A percentile compares a stretch with the other conserved stretches of the same genome.
phyloP scores from a whole-genome alignment of 2,113 vertebrate species.

The Ceratotherium simum region DNA sequence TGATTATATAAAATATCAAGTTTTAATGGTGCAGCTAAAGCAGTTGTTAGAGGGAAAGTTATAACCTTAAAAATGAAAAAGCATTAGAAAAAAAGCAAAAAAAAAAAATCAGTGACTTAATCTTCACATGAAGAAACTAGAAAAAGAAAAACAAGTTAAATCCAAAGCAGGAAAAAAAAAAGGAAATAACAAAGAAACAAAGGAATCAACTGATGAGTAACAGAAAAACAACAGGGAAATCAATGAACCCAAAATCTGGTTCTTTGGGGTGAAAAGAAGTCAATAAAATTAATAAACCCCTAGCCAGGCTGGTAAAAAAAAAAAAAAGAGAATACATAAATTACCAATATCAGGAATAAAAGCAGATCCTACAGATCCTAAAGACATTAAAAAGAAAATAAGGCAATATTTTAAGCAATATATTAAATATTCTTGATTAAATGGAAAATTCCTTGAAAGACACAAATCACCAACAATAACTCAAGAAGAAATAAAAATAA shows the following conservation, averaged over 20 bases:
- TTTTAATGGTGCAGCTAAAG: neutral
- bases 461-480: neutral
- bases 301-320: neutral
- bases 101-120: neutral
- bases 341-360: neutral
- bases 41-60: neutral
- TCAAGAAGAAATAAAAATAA: neutral
- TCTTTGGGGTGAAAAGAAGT: neutral
- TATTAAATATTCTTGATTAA: neutral
- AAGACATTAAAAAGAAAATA: neutral
- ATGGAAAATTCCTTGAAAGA: neutral
- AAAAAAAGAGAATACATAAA: neutral
- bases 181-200: neutral
- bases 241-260: neutral
- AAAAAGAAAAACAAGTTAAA: slow-evolving; percentile 11
- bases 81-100: neutral
- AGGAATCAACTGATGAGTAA: neutral
- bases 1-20: neutral
- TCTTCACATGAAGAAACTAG: neutral
- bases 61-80: neutral
- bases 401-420: neutral
- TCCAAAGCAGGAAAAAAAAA: neutral
- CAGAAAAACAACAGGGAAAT: neutral
- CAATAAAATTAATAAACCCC: neutral
- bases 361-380: neutral